Evolutionary conservation across 2,113 vertebrate species (phyloP), one percentile per base, ranked within the genome.

Genomic region (Lepus timidus): DNA sequence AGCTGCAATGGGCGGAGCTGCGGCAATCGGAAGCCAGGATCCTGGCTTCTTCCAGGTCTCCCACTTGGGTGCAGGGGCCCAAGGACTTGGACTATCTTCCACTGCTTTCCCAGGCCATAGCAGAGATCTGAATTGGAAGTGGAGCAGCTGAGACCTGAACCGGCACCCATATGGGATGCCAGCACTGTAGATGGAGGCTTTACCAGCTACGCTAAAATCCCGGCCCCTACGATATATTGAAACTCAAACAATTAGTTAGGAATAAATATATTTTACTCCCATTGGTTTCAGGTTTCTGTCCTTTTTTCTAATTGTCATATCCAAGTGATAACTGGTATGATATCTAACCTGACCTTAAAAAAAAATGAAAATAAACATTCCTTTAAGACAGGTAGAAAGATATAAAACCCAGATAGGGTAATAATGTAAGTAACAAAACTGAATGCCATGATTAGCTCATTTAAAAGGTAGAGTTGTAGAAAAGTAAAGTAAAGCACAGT

Each of bases 381-480:
- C 58, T 93, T 89, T 85, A 58, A 74, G 94, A 33, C 33, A 96
- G 11, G 9, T 44, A 83, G 33, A 73, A 29, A 20, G 23, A 94
- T 92, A 83, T 73, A 78, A 93, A 87, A 61, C 2, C 9, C 39
- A 94, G 29, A 27, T 20, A 71, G 27, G 52, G 80, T 90, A 88
- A 61, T 16, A 75, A 96, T 96, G 14, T 10, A 93, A 90, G n/a
- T 33, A 12, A n/a, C 39, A 83, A 44, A 75, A 96, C 12, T 91
- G 70, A 91, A 96, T 19, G 62, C 9, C 52, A 33, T 19, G 76
- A 93, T 94, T n/a, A 95, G 94, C 91, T 89, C 39, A 95, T 55
- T 92, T 95, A 68, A 1, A 74, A 95, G 49, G 93, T 36, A 96
- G 70, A 80, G 65, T 93, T 52, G 3, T 96, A 55, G 67, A 95